Base-by-base conservation (phyloP, 2,797 vertebrate species). In the Pipistrellus nathusii region DNA sequence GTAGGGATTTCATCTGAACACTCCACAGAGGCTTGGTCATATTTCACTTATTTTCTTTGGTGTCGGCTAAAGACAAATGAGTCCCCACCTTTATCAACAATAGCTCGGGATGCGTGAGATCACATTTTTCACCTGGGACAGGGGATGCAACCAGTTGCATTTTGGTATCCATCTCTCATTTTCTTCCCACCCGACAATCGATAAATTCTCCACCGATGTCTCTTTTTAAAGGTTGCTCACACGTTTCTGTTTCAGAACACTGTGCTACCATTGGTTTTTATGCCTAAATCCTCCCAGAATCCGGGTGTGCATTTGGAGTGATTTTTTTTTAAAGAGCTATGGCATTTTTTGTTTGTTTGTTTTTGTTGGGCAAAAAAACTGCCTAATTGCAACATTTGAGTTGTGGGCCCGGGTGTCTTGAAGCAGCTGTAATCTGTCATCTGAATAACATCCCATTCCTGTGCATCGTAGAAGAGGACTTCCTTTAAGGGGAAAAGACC, bases 11-110 rank as follows among this genome's bases (percentile, higher is more conserved):
- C 97, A 97, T 98, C 97, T 88, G 85, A 93, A 77, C 59, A 89
- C 73, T 95, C 95, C 68, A 80, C 84, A 82, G 92, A 66, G 59
- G 62, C 77, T 93, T 97, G 95, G 97, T 98, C 94, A 90, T 96
- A 96, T 97, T 97, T 96, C 91, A 95, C 32, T 97, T 96, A 82
- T 93, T 97, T 97, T 95, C 93, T 85, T 97, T 95, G 94, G 55
- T 88, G 95, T 96, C 90, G 90, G 35, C 71, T 88, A 95, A 93
- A 97, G 94, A 97, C 96, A 97, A 98, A 97, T 93, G 91, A 96
- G 93, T 72, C 48, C 55, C 92, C 55, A 93, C 95, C 95, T 97
- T 91, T 97, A 97, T 95, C 96, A 97, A 84, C 94, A 97, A 59
- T 92, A 96, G 92, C 46, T 90, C 86, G 88, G 88, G 94, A 97